Conservation (phyloP, 2,888 invertebrate species). For the Blastobasis lacticolella region DNA sequence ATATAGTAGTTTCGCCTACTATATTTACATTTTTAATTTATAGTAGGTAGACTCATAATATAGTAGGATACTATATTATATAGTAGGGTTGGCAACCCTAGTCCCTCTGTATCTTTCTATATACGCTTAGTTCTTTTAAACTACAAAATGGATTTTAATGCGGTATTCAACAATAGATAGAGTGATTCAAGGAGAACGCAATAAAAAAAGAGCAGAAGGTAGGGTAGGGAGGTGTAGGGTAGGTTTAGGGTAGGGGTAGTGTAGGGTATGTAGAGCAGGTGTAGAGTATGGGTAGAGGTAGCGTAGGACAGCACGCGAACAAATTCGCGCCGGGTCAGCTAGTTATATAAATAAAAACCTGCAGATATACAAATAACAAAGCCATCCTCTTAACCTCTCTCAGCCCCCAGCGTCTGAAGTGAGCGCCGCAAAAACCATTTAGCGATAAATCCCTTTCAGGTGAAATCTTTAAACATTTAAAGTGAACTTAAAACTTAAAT, state of each 20-base stretch:
- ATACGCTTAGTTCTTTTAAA: no score
- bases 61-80: no score
- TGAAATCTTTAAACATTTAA: slow-evolving; percentile 47
- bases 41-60: no score
- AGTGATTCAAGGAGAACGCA: no score
- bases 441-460: slow-evolving; percentile 42
- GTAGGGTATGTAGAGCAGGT: not conserved
- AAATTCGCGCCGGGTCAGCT: not conserved
- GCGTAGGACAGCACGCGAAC: not conserved
- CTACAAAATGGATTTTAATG: no score
- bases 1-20: no score
- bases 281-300: not conserved
- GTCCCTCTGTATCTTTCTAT: no score
- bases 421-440: slow-evolving; percentile 26
- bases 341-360: not conserved
- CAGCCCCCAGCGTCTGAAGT: not conserved
- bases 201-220: no score
- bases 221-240: not conserved
- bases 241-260: not conserved
- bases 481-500: slow-evolving; percentile 59
- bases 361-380: not conserved
- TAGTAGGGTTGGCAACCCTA: no score
- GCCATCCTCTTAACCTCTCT: no score
- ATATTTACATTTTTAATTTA: no score
- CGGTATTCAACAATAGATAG: no score